These are phyloP conservation scores for Bombus waltoni DNA, from an alignment of 1,140 invertebrate species.

Conservation along the genomic window DNA sequence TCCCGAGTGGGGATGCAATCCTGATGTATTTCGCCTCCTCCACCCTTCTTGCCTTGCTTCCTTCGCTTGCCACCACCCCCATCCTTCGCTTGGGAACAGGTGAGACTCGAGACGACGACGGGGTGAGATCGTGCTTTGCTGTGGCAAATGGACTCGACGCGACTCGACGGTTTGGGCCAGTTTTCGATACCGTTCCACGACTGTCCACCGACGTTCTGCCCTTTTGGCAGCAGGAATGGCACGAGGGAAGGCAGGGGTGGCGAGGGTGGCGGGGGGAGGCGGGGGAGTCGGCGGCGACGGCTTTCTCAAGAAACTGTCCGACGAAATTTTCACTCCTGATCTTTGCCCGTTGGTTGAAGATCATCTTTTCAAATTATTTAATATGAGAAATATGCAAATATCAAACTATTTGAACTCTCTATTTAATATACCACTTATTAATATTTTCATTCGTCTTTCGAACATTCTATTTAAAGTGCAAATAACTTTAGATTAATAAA, in stretches of 20 bases:
- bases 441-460: background rate
- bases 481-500: too few relatives aligned
- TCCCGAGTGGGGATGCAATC: slow-evolving; percentile 70
- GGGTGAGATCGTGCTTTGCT: slow-evolving; percentile 47
- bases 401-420: background rate
- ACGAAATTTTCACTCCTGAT: background rate
- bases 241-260: too few relatives aligned
- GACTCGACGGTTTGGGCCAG: slow-evolving; percentile 53
- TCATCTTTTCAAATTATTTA: background rate
- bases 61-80: slow-evolving; percentile 24
- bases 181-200: slow-evolving; percentile 6
- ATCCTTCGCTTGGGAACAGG: slow-evolving; percentile 39
- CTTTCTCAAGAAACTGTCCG: background rate
- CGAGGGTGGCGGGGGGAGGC: too few relatives aligned
- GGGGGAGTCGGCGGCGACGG: too few relatives aligned
- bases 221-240: background rate
- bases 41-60: slow-evolving; percentile 51
- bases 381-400: background rate
- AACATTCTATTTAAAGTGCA: too few relatives aligned
- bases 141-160: slow-evolving; percentile 46
- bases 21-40: slow-evolving; percentile 71
- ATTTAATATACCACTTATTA: background rate
- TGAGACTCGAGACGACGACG: slow-evolving; percentile 46
- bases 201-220: background rate
- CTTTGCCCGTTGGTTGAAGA: background rate